Evolutionary conservation across 2,113 vertebrate species (phyloP).

Genomic region (Carlito syrichta): DNA sequence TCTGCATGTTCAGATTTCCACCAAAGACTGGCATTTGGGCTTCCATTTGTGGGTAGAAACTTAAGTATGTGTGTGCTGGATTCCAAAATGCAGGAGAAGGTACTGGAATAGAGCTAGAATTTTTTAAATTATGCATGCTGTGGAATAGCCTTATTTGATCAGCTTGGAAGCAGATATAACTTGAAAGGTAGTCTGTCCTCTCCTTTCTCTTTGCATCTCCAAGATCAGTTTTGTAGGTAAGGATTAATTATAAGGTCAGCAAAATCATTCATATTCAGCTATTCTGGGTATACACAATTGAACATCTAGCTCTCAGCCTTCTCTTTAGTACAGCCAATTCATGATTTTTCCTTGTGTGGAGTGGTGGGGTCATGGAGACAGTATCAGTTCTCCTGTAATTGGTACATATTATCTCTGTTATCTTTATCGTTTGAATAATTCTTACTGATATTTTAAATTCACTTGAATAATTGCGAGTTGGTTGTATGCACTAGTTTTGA

Average conservation of each 20-base stretch:
- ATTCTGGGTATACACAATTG: conserved; percentile 50
- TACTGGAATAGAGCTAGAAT: conserved; percentile 60
- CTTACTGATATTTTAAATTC: conserved; percentile 32
- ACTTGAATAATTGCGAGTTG: conserved; percentile 53
- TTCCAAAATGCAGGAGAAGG: conserved; percentile 56
- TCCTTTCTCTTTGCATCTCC: background rate
- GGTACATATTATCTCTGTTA: background rate
- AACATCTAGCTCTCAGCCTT: conserved; percentile 59
- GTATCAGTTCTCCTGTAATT: background rate
- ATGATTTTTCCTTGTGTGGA: background rate
- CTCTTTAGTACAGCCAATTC: conserved; percentile 66
- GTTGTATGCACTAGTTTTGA: conserved; percentile 63
- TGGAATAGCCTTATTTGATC: conserved; percentile 40
- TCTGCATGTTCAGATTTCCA: conserved; percentile 64
- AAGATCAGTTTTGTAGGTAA: background rate
- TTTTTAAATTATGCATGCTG: conserved; percentile 24
- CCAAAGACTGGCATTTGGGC: conserved; percentile 62
- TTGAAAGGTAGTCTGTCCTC: conserved; percentile 6
- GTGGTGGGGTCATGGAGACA: background rate
- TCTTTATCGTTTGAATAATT: background rate
- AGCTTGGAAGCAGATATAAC: background rate
- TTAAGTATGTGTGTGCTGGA: conserved; percentile 42
- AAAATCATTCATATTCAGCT: background rate
- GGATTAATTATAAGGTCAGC: background rate
- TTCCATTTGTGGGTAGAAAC: conserved; percentile 71